Percentiles rank a stretch among this genome's conserved stretches.
Conservation (phyloP, 2,888 invertebrate species). For the Meloe dianella region DNA sequence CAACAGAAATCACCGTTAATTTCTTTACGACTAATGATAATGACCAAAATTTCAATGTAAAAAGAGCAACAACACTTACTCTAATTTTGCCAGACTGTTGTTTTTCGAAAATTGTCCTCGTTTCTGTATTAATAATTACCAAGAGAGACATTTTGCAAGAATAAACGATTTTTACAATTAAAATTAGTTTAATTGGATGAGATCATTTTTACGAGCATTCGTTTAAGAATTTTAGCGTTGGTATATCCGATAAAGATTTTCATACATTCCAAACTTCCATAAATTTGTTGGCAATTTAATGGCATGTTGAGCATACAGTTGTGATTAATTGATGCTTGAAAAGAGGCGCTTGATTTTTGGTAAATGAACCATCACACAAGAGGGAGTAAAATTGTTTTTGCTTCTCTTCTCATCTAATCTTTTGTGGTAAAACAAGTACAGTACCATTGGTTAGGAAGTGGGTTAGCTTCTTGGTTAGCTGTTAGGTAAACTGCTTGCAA, state of each 20-base stretch:
- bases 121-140: not conserved
- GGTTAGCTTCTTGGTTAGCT: constrained; percentile 57
- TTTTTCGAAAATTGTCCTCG: not conserved
- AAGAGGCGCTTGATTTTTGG: constrained; percentile 16
- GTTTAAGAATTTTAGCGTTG: not conserved
- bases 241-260: not conserved
- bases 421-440: constrained; percentile 41
- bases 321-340: constrained; percentile 3
- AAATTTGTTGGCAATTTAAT: constrained; percentile 4
- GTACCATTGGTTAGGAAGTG: constrained; percentile 58
- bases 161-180: not conserved
- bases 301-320: not conserved
- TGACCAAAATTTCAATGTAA: not conserved
- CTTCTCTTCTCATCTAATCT: constrained; percentile 3
- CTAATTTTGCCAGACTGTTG: not conserved
- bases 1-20: constrained; percentile 12
- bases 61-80: not conserved
- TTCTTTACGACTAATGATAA: not conserved
- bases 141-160: not conserved
- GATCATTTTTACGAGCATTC: not conserved
- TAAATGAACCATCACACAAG: constrained; percentile 18
- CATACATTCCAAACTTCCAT: not conserved
- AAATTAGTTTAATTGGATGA: not conserved
- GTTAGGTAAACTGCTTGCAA: constrained; percentile 50
- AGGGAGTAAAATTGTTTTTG: constrained; percentile 36